Evolutionary conservation across 1,140 invertebrate species (phyloP).

Genomic region (Acyrthosiphon pisum): DNA sequence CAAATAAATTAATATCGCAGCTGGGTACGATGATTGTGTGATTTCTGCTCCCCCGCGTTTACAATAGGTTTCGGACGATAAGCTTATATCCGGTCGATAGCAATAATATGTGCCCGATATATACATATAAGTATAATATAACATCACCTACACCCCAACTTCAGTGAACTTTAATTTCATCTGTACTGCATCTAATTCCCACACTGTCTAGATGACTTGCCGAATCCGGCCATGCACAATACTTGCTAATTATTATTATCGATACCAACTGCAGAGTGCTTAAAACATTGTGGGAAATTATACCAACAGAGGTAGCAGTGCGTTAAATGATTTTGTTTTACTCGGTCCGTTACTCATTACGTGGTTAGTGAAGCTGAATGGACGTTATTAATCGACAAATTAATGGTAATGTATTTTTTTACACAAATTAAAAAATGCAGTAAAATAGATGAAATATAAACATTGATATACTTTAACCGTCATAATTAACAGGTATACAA

Average conservation of each 20-base stretch:
- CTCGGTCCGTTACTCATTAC: conserved; percentile 33
- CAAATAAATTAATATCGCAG: conserved; percentile 56
- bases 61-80: conserved; percentile 52
- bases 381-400: background rate
- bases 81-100: conserved; percentile 47
- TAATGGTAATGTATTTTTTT: background rate
- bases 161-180: conserved; percentile 34
- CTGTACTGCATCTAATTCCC: conserved; percentile 24
- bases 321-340: conserved; percentile 54
- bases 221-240: conserved; percentile 21
- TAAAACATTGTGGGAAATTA: conserved; percentile 52
- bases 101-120: background rate
- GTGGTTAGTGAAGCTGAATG: conserved; percentile 19
- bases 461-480: background rate
- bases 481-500: background rate
- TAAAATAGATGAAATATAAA: background rate
- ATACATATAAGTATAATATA: background rate
- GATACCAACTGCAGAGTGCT: background rate
- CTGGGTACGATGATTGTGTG: conserved; percentile 54
- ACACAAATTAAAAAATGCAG: background rate
- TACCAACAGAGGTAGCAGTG: conserved; percentile 29
- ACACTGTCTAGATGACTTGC: conserved; percentile 40
- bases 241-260: conserved; percentile 47
- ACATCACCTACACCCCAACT: conserved; percentile 32
- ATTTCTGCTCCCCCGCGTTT: conserved; percentile 39